phyloP scores from a whole-genome alignment of 1,140 invertebrate species.

The Chrysomallon squamiferum region DNA sequence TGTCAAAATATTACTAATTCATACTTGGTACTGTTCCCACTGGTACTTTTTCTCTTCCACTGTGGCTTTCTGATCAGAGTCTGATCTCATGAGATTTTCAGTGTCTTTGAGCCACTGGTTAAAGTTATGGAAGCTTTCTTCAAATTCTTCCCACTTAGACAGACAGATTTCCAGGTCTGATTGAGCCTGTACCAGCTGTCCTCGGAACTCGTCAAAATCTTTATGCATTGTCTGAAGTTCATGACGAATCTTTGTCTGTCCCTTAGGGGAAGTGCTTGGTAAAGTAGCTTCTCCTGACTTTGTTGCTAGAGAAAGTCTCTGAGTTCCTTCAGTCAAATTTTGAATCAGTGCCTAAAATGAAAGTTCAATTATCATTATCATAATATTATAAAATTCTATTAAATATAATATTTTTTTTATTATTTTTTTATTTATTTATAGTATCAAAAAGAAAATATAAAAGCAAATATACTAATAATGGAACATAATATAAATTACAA shows the following conservation, averaged over 20 bases:
- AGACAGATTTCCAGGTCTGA: slow-evolving; percentile 69
- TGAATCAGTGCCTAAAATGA: slow-evolving; percentile 33
- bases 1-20: too few relatives aligned
- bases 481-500: too few relatives aligned
- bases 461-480: too few relatives aligned
- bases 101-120: slow-evolving; percentile 91
- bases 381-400: background rate
- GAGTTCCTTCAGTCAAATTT: slow-evolving; percentile 46
- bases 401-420: too few relatives aligned
- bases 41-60: slow-evolving; percentile 93
- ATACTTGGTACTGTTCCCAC: slow-evolving; percentile 64
- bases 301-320: slow-evolving; percentile 46
- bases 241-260: slow-evolving; percentile 56
- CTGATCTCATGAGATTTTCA: slow-evolving; percentile 87
- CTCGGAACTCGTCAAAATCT: slow-evolving; percentile 55
- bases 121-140: slow-evolving; percentile 74
- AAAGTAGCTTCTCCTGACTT: slow-evolving; percentile 51
- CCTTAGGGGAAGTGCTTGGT: slow-evolving; percentile 50
- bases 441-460: too few relatives aligned
- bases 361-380: background rate
- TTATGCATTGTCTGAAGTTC: slow-evolving; percentile 52
- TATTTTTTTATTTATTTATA: too few relatives aligned
- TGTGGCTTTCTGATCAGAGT: slow-evolving; percentile 87
- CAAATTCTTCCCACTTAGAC: slow-evolving; percentile 56
- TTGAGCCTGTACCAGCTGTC: slow-evolving; percentile 45